phyloP scores from a whole-genome alignment of 2,888 invertebrate species.

The Sacculina carcini region DNA sequence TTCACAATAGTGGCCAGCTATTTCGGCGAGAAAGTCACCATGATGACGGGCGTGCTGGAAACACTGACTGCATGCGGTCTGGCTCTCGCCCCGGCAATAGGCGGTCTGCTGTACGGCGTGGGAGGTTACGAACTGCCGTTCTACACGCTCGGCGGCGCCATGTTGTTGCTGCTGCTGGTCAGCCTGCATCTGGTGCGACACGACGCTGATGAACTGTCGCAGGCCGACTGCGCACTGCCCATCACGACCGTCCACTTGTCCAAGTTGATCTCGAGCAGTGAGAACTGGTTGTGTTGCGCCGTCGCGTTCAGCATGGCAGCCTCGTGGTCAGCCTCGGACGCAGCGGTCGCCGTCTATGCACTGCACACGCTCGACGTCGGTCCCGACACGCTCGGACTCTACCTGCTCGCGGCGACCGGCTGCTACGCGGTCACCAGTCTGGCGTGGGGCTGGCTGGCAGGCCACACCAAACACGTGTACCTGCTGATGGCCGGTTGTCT shows the following conservation, averaged over 20 bases:
- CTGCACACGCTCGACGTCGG: neutral
- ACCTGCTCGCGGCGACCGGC: neutral
- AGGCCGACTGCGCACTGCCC: neutral
- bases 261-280: neutral
- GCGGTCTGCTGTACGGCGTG: neutral
- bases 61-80: neutral
- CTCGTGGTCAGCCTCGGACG: neutral
- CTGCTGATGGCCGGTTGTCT: neutral
- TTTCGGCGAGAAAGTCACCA: neutral
- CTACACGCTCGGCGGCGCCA: neutral
- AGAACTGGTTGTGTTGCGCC: neutral
- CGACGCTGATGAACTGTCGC: neutral
- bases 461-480: neutral
- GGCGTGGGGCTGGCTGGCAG: neutral
- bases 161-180: neutral
- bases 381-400: neutral
- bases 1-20: slow-evolving; percentile 1
- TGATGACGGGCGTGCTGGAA: neutral
- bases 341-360: neutral
- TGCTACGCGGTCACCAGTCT: neutral
- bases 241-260: neutral
- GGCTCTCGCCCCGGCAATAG: neutral
- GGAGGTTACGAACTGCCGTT: slow-evolving; percentile 1
- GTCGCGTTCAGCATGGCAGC: neutral
- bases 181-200: neutral